phyloP scores from a whole-genome alignment of 92 coral and sea anemone species.

The Siderastrea siderea region DNA sequence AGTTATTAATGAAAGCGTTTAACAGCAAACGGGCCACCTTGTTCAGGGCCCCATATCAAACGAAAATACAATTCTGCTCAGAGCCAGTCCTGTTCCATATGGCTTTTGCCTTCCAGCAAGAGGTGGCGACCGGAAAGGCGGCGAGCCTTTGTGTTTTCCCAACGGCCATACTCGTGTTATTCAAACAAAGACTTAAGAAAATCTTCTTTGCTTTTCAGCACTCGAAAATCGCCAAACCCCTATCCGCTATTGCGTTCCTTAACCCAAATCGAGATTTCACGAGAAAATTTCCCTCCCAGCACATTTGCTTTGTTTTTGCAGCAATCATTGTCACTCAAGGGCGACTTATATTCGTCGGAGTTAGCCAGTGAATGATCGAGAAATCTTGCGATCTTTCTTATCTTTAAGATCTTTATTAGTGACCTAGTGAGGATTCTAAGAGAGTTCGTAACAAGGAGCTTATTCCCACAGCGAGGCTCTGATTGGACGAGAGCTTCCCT shows the following conservation, averaged over 20 bases:
- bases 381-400: conserved; percentile 43
- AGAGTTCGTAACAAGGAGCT: conserved; percentile 31
- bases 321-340: conserved; percentile 23
- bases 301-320: not conserved
- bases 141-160: conserved; percentile 64
- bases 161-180: conserved; percentile 43
- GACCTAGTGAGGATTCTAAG: conserved; percentile 40
- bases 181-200: conserved; percentile 54
- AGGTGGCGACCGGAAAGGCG: conserved; percentile 91
- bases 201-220: conserved; percentile 53
- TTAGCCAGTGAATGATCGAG: conserved; percentile 27
- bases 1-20: conserved; percentile 87
- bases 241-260: not conserved
- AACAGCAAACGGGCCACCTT: conserved; percentile 77
- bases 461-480: conserved; percentile 2
- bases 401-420: conserved; percentile 55
- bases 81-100: conserved; percentile 54
- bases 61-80: not conserved
- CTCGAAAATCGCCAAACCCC: conserved; percentile 35
- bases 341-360: conserved; percentile 23
- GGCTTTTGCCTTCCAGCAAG: conserved; percentile 75
- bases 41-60: not conserved
- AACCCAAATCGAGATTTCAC: not conserved
- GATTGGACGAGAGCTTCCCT: conserved; percentile 24
- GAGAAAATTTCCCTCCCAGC: not conserved